phyloP scores from a whole-genome alignment of 2,797 vertebrate genomes.

The Sylvilagus floridanus region DNA sequence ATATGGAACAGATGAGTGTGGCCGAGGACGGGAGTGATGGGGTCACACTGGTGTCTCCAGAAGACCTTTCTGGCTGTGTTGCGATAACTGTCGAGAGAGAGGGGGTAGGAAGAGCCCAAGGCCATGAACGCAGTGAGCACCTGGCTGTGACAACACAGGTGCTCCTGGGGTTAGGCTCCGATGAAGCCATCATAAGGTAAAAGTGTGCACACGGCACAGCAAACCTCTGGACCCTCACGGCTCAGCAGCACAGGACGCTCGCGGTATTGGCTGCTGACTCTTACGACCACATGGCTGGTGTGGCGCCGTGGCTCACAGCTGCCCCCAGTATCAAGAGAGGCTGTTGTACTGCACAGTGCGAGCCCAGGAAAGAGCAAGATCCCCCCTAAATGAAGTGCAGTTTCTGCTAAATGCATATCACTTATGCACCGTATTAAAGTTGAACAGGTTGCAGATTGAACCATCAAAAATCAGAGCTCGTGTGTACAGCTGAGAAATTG shows the following conservation, averaged over 20 bases:
- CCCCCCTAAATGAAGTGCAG: background rate
- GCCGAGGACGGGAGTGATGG: background rate
- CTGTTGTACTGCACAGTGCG: background rate
- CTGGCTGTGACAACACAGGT: background rate
- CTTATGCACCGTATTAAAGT: background rate
- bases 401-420: background rate
- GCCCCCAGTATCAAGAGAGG: background rate
- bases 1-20: background rate
- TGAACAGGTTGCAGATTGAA: background rate
- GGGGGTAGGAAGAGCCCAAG: background rate
- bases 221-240: background rate
- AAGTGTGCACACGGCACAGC: too few species aligned
- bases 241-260: background rate
- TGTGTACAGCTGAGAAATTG: background rate
- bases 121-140: background rate
- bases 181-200: background rate
- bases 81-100: background rate
- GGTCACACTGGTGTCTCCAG: constrained; percentile 19
- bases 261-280: background rate
- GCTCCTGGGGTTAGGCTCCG: background rate
- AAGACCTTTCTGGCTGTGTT: constrained; percentile 5
- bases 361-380: background rate
- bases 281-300: background rate
- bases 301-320: background rate
- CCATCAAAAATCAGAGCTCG: background rate